Percentiles rank a stretch among this genome's conserved stretches.
Evolutionary conservation across 64 coral and sea anemone genomes (phyloP).

Genomic region (Montipora efflorescens): DNA sequence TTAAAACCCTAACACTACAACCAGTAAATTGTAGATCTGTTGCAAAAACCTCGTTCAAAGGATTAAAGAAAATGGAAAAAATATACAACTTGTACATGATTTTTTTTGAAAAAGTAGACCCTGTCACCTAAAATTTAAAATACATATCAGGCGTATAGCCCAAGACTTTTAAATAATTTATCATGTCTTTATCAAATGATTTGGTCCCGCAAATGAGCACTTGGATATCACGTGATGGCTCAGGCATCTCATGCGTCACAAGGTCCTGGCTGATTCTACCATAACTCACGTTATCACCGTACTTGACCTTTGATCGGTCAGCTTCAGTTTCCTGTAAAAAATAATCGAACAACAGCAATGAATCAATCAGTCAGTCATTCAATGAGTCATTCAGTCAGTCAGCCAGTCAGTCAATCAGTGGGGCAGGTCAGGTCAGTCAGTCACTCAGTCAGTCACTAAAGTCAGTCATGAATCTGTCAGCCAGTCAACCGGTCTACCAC

Average conservation of each 20-base stretch:
- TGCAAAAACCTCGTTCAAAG: no score
- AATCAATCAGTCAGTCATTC: background rate
- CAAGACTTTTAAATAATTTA: constrained; percentile 67
- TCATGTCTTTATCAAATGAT: constrained; percentile 98
- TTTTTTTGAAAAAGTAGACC: background rate
- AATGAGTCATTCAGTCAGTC: background rate
- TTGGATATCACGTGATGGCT: constrained; percentile 45
- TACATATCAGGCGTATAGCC: constrained; percentile 74
- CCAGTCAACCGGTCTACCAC: background rate
- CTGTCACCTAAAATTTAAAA: constrained; percentile 69
- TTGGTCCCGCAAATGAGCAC: constrained; percentile 89
- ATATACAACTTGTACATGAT: no score
- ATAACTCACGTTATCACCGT: constrained; percentile 75
- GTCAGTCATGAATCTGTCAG: background rate
- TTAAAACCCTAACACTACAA: no score
- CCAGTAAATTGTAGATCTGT: no score
- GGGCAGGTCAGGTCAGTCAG: background rate
- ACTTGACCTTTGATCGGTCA: constrained; percentile 58
- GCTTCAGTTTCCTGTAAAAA: constrained; percentile 33
- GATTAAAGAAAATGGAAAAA: no score
- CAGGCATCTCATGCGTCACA: constrained; percentile 64
- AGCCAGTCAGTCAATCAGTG: background rate
- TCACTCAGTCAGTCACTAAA: background rate
- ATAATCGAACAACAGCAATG: background rate
- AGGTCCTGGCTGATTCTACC: constrained; percentile 75